Conservation (phyloP, 1,140 invertebrate genomes). For the Colletes latitarsis region DNA sequence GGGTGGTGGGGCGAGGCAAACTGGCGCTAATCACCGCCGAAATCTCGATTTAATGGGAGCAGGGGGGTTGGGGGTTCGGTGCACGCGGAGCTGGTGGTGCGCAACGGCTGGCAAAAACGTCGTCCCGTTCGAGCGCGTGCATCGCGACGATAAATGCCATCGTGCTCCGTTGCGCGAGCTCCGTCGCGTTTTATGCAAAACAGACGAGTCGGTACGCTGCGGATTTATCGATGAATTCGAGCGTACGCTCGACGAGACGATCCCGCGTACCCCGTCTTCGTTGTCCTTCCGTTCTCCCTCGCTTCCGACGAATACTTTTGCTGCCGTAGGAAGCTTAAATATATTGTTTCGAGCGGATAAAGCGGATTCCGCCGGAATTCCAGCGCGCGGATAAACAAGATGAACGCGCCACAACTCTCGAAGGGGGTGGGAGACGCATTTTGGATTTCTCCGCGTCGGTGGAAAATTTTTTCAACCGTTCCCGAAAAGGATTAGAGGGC, state of each 20-base stretch:
- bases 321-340: neutral
- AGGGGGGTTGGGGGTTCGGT: neutral
- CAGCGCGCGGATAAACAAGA: neutral
- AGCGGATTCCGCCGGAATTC: neutral
- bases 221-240: constrained; percentile 57
- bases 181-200: constrained; percentile 66
- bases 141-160: constrained; percentile 63
- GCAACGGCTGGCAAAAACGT: constrained; percentile 60
- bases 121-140: constrained; percentile 51
- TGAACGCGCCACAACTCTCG: neutral
- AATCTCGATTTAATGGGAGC: constrained; percentile 64
- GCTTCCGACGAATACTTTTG: neutral
- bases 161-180: constrained; percentile 47
- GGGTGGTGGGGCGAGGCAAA: constrained; percentile 44
- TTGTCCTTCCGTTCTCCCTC: too few relatives aligned
- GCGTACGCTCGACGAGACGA: constrained; percentile 1
- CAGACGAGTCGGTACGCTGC: constrained; percentile 35
- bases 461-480: neutral
- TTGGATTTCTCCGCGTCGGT: neutral
- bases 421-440: neutral
- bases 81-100: constrained; percentile 49
- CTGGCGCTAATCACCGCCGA: constrained; percentile 57
- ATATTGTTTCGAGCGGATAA: constrained; percentile 6
- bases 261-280: neutral
- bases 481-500: neutral